These are phyloP conservation scores for Plagiodera versicolora DNA, from an alignment of 2,888 invertebrate species.

Conservation along the genomic window DNA sequence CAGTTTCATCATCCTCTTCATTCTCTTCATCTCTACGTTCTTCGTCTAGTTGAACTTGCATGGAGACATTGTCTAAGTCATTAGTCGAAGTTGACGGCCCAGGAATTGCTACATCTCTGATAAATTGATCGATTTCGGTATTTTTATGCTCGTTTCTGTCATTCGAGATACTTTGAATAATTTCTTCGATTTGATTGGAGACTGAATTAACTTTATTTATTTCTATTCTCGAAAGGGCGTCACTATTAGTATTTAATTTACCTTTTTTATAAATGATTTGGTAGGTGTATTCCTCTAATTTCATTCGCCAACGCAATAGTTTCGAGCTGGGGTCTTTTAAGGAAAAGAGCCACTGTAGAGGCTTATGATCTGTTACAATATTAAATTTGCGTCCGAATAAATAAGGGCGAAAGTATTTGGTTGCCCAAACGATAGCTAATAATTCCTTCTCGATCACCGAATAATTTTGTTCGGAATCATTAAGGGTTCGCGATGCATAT, in stretches of 20 bases:
- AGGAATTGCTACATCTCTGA: not conserved
- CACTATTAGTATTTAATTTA: constrained; percentile 1
- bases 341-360: too few species aligned
- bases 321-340: too few species aligned
- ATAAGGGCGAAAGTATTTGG: constrained; percentile 31
- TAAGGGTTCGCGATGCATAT: constrained; percentile 26
- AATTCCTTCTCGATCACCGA: constrained; percentile 35
- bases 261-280: constrained; percentile 6
- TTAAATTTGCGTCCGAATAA: constrained; percentile 23
- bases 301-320: not conserved
- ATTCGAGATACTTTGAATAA: not conserved
- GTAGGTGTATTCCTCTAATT: not conserved
- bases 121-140: not conserved
- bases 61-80: constrained; percentile 3
- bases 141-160: not conserved
- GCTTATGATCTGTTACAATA: too few species aligned
- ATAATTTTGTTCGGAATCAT: constrained; percentile 22
- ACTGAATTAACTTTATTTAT: not conserved
- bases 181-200: not conserved
- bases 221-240: constrained; percentile 1
- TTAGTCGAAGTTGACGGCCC: not conserved
- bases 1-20: not conserved
- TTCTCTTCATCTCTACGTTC: not conserved
- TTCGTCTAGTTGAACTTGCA: not conserved
- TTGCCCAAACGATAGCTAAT: constrained; percentile 31